Evolutionary conservation across 2,113 vertebrate genomes (phyloP).

Genomic region (Gopherus flavomarginatus): DNA sequence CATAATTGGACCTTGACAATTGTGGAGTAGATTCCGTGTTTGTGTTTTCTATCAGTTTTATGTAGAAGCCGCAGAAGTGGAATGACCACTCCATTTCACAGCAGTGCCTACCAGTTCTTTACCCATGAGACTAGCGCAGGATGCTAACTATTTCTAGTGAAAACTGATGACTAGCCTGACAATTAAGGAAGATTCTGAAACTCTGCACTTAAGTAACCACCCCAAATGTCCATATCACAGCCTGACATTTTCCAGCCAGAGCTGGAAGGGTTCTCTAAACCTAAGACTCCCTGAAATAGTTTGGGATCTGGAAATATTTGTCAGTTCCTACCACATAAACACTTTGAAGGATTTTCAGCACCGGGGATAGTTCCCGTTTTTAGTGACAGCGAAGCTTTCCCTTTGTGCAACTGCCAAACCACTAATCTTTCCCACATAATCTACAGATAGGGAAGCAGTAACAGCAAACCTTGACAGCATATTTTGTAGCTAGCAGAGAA

Average conservation of each 20-base stretch:
- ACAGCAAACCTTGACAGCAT: not conserved
- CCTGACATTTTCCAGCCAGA: not conserved
- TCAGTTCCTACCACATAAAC: accelerated
- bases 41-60: not conserved
- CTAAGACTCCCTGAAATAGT: not conserved
- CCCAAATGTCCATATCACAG: not conserved
- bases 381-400: not conserved
- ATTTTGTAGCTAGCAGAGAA: not conserved
- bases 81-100: not conserved
- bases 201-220: accelerated
- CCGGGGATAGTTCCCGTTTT: not conserved
- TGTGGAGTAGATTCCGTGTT: not conserved
- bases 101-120: not conserved
- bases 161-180: not conserved
- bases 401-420: not conserved
- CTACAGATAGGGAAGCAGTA: not conserved
- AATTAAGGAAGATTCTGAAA: not conserved
- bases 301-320: not conserved
- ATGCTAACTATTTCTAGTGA: not conserved
- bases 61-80: not conserved
- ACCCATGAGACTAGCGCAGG: not conserved
- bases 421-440: not conserved
- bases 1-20: not conserved
- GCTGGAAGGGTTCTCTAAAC: not conserved
- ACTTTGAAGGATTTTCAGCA: not conserved